Percentiles rank a stretch among this genome's conserved stretches.
These are phyloP conservation scores for Drosophila lowei DNA, from an alignment of 1,140 invertebrate genomes.

Conservation along the genomic window DNA sequence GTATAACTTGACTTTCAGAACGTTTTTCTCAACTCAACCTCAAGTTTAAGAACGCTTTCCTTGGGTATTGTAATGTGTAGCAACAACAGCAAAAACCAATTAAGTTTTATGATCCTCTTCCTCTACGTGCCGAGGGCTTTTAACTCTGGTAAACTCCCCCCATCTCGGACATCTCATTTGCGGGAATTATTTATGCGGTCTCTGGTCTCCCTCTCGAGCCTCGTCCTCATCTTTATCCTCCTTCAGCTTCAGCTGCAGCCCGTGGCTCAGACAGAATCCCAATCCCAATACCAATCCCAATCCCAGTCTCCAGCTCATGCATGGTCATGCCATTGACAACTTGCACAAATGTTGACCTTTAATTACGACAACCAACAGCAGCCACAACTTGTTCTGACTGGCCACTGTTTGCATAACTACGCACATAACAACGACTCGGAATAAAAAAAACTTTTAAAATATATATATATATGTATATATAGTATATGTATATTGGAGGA, in stretches of 20 bases:
- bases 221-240: neutral
- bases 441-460: slow-evolving; percentile 15
- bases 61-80: slow-evolving; percentile 21
- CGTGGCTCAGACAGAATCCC: neutral
- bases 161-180: slow-evolving; percentile 45
- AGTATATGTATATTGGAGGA: slow-evolving; percentile 12
- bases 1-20: slow-evolving; percentile 3
- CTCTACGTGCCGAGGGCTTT: slow-evolving; percentile 52
- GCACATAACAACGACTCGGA: slow-evolving; percentile 60
- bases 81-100: slow-evolving; percentile 45
- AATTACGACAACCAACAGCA: slow-evolving; percentile 75
- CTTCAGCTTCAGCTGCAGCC: neutral
- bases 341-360: slow-evolving; percentile 80
- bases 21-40: neutral
- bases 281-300: neutral
- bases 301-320: slow-evolving; percentile 27
- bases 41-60: too few relatives aligned
- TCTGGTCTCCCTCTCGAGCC: slow-evolving; percentile 16
- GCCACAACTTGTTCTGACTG: slow-evolving; percentile 66
- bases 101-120: slow-evolving; percentile 58
- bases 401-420: slow-evolving; percentile 79
- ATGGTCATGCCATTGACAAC: slow-evolving; percentile 67
- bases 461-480: slow-evolving; percentile 7
- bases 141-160: slow-evolving; percentile 23
- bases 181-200: slow-evolving; percentile 53